These are phyloP conservation scores for Lucifuga dentata DNA, from an alignment of 2,113 vertebrate species.

Conservation along the genomic window DNA sequence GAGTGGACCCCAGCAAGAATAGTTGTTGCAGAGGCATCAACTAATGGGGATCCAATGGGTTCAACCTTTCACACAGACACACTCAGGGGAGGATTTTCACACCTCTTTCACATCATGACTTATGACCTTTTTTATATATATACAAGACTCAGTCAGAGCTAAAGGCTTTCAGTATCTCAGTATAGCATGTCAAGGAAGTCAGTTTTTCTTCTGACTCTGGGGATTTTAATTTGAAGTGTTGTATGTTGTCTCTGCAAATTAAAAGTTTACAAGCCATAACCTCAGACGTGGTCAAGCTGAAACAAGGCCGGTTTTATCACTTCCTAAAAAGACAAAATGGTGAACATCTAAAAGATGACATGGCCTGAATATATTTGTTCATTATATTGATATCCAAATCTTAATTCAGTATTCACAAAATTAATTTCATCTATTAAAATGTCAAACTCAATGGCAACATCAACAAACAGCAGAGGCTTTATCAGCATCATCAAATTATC, in stretches of 20 bases:
- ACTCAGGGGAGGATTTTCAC: background rate
- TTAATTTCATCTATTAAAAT: too few species aligned
- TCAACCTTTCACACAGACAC: too few species aligned
- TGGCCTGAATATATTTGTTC: too few species aligned
- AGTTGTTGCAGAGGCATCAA: too few species aligned
- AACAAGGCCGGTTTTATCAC: background rate
- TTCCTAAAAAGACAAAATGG: constrained; percentile 3
- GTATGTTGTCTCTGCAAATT: constrained; percentile 3
- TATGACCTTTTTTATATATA: background rate
- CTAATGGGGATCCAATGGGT: too few species aligned
- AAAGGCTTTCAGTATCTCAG: background rate
- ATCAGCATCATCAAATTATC: background rate
- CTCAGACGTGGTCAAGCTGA: background rate
- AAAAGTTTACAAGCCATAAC: background rate
- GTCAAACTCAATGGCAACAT: background rate
- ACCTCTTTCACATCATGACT: background rate
- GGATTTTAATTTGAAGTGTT: too few species aligned
- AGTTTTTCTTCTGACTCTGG: background rate
- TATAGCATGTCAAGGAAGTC: background rate
- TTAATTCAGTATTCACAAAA: too few species aligned
- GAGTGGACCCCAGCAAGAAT: too few species aligned
- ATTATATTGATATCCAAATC: too few species aligned
- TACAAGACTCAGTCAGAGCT: background rate
- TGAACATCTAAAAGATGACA: background rate
- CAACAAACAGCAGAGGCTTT: background rate